Evolutionary conservation across 2,113 vertebrate species (phyloP).

Genomic region (Nothocercus nigrocapillus): DNA sequence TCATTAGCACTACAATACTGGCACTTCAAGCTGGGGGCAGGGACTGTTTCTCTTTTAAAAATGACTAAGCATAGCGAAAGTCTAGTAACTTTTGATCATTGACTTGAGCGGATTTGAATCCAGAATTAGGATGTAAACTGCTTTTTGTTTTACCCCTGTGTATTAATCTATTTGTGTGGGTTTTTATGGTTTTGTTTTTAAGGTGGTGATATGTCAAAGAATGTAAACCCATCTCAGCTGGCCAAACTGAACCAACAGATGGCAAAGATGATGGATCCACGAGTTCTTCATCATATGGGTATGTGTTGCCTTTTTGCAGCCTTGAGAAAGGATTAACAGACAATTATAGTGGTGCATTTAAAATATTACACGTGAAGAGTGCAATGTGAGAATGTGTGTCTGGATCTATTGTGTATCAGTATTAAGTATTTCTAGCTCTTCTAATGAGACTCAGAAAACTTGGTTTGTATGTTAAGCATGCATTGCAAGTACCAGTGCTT

Average conservation of each 20-base stretch:
- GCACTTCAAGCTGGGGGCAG: background rate
- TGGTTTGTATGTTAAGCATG: background rate
- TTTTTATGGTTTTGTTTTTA: background rate
- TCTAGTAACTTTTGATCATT: background rate
- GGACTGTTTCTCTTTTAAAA: background rate
- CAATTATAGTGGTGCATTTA: background rate
- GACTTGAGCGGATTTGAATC: background rate
- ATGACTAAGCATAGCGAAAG: background rate
- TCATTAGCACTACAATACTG: background rate
- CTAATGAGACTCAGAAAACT: background rate
- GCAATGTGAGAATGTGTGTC: background rate
- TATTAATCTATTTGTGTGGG: background rate
- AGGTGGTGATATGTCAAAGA: slow-evolving; percentile 99
- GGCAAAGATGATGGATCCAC: slow-evolving; percentile 99
- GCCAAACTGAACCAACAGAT: slow-evolving; percentile 99
- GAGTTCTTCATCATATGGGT: slow-evolving; percentile 99
- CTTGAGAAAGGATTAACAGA: background rate
- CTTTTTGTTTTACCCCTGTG: background rate
- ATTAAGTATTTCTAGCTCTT: background rate
- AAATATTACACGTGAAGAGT: background rate
- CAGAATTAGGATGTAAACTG: background rate
- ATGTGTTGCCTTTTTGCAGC: slow-evolving; percentile 31
- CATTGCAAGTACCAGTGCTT: background rate
- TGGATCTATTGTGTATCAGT: background rate
- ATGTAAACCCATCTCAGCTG: slow-evolving; percentile 97